phyloP scores from a whole-genome alignment of 2,888 invertebrate species.

The Thera britannica region DNA sequence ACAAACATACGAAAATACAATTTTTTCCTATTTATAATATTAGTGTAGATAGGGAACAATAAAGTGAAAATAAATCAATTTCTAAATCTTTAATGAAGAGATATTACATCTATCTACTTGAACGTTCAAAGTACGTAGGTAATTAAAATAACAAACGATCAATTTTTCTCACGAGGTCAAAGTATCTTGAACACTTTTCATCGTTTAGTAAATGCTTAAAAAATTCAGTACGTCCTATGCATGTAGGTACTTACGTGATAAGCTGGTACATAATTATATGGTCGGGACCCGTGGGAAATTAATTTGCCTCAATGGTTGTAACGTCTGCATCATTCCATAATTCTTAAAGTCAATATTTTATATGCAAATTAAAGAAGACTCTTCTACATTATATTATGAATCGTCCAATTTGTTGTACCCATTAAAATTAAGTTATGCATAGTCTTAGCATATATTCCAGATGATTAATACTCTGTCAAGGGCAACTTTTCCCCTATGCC shows the following conservation, averaged over 20 bases:
- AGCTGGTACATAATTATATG: constrained; percentile 50
- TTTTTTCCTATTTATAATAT: no score
- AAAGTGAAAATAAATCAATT: constrained; percentile 10
- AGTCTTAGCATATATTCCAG: no score
- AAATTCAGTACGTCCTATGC: constrained; percentile 29
- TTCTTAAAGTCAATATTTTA: constrained; percentile 48
- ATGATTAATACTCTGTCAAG: no score
- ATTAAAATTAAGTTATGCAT: not conserved
- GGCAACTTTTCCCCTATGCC: no score
- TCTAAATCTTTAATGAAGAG: not conserved
- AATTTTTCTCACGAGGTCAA: constrained; percentile 31
- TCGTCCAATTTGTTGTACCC: not conserved
- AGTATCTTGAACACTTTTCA: constrained; percentile 30
- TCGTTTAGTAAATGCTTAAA: constrained; percentile 34
- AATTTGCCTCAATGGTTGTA: constrained; percentile 56
- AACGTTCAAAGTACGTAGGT: constrained; percentile 5
- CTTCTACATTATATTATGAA: constrained; percentile 7
- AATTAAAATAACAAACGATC: constrained; percentile 16
- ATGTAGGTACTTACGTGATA: constrained; percentile 39
- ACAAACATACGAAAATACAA: no score
- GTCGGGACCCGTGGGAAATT: constrained; percentile 56
- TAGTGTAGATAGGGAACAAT: not conserved
- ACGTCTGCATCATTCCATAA: constrained; percentile 49
- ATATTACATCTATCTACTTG: not conserved
- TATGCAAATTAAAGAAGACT: constrained; percentile 34